Percentiles rank a stretch among this genome's conserved stretches.
phyloP scores from a whole-genome alignment of 1,140 invertebrate species.

The Cyclina sinensis region DNA sequence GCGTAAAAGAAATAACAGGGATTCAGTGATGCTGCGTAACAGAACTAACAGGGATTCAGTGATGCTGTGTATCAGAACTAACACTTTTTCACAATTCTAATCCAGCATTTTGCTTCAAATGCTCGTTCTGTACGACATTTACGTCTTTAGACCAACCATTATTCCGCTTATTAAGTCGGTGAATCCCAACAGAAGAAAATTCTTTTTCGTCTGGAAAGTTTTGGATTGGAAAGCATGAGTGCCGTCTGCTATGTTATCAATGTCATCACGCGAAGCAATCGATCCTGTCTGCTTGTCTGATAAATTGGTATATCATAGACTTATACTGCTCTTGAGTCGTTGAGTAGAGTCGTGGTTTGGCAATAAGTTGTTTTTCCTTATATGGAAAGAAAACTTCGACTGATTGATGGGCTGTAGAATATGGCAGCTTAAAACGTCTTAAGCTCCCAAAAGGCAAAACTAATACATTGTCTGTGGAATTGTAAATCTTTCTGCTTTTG shows the following conservation, averaged over 20 bases:
- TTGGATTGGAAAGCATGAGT: background rate
- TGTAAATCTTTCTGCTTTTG: background rate
- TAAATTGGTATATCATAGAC: conserved; percentile 14
- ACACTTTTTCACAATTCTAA: no score
- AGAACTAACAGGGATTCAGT: no score
- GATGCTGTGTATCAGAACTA: no score
- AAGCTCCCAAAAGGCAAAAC: background rate
- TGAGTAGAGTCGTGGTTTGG: background rate
- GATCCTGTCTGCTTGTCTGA: conserved; percentile 18
- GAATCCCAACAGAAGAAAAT: conserved; percentile 16
- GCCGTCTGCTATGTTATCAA: conserved; percentile 17
- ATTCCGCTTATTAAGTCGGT: background rate
- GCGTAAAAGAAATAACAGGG: no score
- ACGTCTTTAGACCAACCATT: background rate
- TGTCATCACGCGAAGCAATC: conserved; percentile 12
- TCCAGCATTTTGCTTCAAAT: no score
- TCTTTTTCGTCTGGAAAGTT: background rate
- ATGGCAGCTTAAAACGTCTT: background rate
- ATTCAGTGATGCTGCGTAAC: no score
- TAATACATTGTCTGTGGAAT: background rate
- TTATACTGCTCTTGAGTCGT: conserved; percentile 10
- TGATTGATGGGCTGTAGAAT: background rate
- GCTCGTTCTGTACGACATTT: background rate
- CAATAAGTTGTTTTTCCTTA: conserved; percentile 24
- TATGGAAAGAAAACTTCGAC: conserved; percentile 7